Conservation (phyloP, 1,140 invertebrate genomes). For the Glossosoma conforme region DNA sequence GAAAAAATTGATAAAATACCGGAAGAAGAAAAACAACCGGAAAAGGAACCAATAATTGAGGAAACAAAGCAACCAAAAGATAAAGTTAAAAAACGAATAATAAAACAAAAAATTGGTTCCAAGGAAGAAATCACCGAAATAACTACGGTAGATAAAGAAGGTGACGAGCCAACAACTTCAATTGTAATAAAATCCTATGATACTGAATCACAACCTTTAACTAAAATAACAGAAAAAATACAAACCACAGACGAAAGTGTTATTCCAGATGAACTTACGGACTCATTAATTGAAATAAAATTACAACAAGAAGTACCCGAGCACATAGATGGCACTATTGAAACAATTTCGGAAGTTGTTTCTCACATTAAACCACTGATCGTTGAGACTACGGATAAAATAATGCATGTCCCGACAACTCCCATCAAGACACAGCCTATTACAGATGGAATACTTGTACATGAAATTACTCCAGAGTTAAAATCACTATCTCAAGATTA, state of each 20-base stretch:
- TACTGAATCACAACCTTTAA: not conserved
- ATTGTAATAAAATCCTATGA: slow-evolving; percentile 31
- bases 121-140: slow-evolving; percentile 40
- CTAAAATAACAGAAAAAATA: not conserved
- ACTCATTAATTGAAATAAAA: slow-evolving; percentile 13
- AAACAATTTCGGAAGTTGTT: slow-evolving; percentile 17
- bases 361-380: slow-evolving; percentile 15
- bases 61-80: slow-evolving; percentile 31
- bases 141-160: slow-evolving; percentile 42
- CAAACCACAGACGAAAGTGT: not conserved
- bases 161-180: slow-evolving; percentile 37
- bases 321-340: slow-evolving; percentile 12
- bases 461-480: slow-evolving; percentile 20
- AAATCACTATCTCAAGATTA: slow-evolving; percentile 23
- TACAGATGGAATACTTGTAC: slow-evolving; percentile 16
- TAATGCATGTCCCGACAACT: slow-evolving; percentile 10
- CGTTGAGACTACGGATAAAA: slow-evolving; percentile 17
- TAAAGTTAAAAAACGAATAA: slow-evolving; percentile 34
- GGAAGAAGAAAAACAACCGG: too few species aligned
- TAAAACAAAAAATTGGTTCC: slow-evolving; percentile 36
- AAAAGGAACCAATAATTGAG: slow-evolving; percentile 1
- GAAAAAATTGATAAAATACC: too few species aligned
- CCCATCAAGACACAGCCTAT: slow-evolving; percentile 18
- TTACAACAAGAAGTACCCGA: slow-evolving; percentile 2
- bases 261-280: slow-evolving; percentile 18